Evolutionary conservation across 2,888 invertebrate genomes (phyloP).

Genomic region (Brassicogethes aeneus): DNA sequence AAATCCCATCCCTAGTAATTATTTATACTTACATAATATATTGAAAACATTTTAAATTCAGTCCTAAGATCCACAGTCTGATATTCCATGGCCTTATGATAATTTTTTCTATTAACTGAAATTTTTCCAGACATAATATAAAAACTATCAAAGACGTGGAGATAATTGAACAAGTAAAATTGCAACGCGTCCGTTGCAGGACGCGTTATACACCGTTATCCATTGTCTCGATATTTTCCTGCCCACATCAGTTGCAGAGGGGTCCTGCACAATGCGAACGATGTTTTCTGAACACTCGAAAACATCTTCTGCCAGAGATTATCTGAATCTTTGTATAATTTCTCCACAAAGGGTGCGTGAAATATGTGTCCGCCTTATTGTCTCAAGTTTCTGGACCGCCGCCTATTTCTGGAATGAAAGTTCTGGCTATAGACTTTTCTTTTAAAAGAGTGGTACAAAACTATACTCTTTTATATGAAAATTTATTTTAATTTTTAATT

Average conservation of each 20-base stretch:
- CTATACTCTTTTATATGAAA: too few relatives aligned
- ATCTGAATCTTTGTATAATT: constrained; percentile 14
- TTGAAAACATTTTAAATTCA: too few relatives aligned
- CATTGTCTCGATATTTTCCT: constrained; percentile 6
- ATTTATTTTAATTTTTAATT: too few relatives aligned
- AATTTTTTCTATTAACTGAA: too few relatives aligned
- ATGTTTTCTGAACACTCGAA: constrained; percentile 10
- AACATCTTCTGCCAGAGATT: constrained; percentile 11
- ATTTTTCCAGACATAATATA: background rate
- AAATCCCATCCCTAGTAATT: too few relatives aligned
- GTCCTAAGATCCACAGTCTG: too few relatives aligned
- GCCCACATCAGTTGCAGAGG: constrained; percentile 5
- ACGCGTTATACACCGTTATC: constrained; percentile 8
- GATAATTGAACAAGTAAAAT: background rate
- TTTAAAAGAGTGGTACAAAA: too few relatives aligned
- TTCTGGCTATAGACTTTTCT: too few relatives aligned
- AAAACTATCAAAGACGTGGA: background rate
- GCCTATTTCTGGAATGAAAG: too few relatives aligned
- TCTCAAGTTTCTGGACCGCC: background rate
- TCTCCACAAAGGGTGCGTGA: constrained; percentile 13
- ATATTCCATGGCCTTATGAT: too few relatives aligned
- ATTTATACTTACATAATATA: too few relatives aligned
- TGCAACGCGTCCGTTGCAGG: constrained; percentile 4
- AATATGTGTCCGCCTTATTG: constrained; percentile 6
- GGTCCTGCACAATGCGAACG: constrained; percentile 3